Evolutionary conservation across 2,888 invertebrate species (phyloP).

Genomic region (Scrobipalpa costella): DNA sequence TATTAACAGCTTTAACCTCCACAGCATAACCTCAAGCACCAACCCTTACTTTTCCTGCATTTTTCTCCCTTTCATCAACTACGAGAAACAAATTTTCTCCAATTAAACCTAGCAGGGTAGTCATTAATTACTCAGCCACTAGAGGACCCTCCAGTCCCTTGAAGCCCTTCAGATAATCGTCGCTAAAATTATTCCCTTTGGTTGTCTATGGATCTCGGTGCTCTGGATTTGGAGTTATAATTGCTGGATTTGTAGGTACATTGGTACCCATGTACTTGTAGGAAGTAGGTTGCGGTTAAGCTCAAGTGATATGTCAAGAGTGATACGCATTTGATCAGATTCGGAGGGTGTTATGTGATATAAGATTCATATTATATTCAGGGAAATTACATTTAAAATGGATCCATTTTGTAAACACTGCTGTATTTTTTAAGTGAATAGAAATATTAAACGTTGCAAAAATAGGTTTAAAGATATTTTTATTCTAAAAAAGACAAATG

Average conservation of each 20-base stretch:
- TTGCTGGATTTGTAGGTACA: conserved; percentile 48
- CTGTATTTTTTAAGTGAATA: too few species aligned
- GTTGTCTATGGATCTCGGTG: conserved; percentile 61
- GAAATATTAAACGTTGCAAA: too few species aligned
- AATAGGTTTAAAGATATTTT: too few species aligned
- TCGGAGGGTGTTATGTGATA: neutral
- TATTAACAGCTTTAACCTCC: neutral
- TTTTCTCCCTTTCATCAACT: conserved; percentile 23
- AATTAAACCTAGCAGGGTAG: conserved; percentile 54
- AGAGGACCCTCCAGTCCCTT: conserved; percentile 49
- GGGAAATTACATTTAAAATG: neutral
- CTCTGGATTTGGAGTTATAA: conserved; percentile 50
- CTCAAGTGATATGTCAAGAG: conserved; percentile 15
- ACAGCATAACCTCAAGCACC: neutral
- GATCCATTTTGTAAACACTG: too few species aligned
- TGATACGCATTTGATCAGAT: neutral
- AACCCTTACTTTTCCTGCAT: neutral
- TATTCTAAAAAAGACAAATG: too few species aligned
- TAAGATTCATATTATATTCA: neutral
- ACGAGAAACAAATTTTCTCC: conserved; percentile 50
- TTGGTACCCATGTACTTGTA: conserved; percentile 28
- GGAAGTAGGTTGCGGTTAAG: conserved; percentile 40
- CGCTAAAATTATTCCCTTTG: conserved; percentile 69
- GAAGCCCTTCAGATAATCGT: conserved; percentile 66
- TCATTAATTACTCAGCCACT: conserved; percentile 57